Percentiles rank a stretch among this genome's conserved stretches.
Conservation (phyloP, 2,797 vertebrate genomes). For the Orientallactaga sibirica region DNA sequence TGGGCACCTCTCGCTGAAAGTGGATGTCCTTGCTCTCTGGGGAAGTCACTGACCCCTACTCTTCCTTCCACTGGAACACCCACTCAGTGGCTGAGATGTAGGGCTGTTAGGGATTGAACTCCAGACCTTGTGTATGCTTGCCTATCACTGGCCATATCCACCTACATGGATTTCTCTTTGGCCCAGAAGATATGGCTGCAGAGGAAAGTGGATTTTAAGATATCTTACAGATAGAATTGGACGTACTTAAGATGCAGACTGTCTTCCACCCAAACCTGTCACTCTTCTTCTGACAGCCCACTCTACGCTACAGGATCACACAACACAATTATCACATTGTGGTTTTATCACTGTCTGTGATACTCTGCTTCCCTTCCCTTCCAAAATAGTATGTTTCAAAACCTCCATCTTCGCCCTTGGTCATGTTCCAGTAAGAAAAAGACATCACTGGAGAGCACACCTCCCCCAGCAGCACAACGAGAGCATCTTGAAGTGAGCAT, state of each 20-base stretch:
- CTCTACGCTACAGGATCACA: conserved; percentile 16
- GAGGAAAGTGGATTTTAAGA: neutral
- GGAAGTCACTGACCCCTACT: neutral
- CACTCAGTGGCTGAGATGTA: neutral
- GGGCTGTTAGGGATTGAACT: neutral
- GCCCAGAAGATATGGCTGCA: neutral
- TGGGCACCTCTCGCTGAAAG: neutral
- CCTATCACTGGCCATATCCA: neutral
- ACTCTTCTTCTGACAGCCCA: neutral
- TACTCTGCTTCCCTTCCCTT: conserved; percentile 67
- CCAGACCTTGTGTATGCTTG: neutral
- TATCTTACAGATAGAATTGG: neutral
- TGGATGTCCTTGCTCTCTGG: neutral
- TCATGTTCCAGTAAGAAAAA: conserved; percentile 71
- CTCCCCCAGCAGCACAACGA: conserved; percentile 35
- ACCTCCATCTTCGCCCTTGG: conserved; percentile 65
- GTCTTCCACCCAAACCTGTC: conserved; percentile 15
- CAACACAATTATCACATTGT: conserved; percentile 53
- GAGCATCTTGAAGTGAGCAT: conserved; percentile 58
- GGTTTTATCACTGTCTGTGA: conserved; percentile 73
- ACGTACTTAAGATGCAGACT: conserved; percentile 12
- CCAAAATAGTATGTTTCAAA: conserved; percentile 71
- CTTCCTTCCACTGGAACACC: neutral
- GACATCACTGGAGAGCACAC: conserved; percentile 2
- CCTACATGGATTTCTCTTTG: conserved; percentile 4